Conservation (phyloP, 2,888 invertebrate species). For the Salticus scenicus region DNA sequence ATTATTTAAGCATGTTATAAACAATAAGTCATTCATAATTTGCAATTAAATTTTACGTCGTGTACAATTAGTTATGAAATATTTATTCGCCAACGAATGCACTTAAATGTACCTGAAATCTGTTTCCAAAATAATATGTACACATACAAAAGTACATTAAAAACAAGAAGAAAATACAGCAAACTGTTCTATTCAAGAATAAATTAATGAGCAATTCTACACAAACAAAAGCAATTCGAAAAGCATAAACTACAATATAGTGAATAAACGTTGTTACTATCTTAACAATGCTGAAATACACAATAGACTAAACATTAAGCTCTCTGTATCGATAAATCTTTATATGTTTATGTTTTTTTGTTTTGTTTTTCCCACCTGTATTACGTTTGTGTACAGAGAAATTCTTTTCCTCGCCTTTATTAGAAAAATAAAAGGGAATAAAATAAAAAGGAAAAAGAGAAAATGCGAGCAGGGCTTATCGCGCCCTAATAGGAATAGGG, state of each 20-base stretch:
- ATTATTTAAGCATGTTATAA: too few species aligned
- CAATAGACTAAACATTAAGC: not conserved
- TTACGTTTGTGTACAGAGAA: constrained; percentile 46
- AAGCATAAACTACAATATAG: not conserved
- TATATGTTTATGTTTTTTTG: constrained; percentile 7
- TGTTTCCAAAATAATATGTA: too few species aligned
- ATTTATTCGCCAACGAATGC: too few species aligned
- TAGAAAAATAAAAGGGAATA: constrained; percentile 36
- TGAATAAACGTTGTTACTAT: not conserved
- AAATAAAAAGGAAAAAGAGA: not conserved
- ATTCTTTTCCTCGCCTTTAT: constrained; percentile 32
- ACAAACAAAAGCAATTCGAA: not conserved
- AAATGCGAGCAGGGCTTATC: constrained; percentile 56
- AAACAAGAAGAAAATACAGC: too few species aligned
- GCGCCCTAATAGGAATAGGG: constrained; percentile 61
- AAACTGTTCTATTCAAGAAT: not conserved
- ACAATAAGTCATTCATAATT: too few species aligned
- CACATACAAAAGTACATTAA: too few species aligned
- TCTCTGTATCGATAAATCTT: constrained; percentile 9
- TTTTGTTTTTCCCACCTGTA: constrained; percentile 41
- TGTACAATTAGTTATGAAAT: too few species aligned
- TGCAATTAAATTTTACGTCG: too few species aligned
- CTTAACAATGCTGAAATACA: not conserved
- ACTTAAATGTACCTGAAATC: too few species aligned
- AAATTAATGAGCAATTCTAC: not conserved